Evolutionary conservation across 2,113 vertebrate genomes (phyloP), one percentile per base, ranked within the genome.

Genomic region (Reinhardtius hippoglossoides): DNA sequence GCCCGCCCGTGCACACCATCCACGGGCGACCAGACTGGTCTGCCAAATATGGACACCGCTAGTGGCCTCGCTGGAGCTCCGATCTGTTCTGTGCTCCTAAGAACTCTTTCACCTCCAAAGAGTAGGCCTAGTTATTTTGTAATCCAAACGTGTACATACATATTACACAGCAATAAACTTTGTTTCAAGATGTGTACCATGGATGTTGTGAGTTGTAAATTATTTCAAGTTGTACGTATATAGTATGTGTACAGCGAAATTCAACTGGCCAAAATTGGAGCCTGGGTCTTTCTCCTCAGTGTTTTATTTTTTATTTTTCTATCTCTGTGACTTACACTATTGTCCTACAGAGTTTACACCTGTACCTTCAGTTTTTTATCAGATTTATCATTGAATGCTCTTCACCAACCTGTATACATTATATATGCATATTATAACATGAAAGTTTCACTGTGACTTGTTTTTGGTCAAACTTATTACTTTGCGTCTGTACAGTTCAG

Each of bases 1-100:
- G 88, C 40, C 95, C 95, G 0, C 93, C 95, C 0, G 80, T 93
- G 0, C 96, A 97, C 76, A 94, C 94, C 0, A 85, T 97, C 75
- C 97, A 97, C 0, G 96, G 97, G n/a, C 95, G 96, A 15, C 92
- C 95, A 4, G 97, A 97, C 94, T 98, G 97, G 97, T 94, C 95
- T 76, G 95, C 96, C 1, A 98, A 98, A 95, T 98, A 98, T 0
- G 88, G 95, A 0, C 95, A 93, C 85, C 94, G 94, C 65, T 98
- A 95, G 96, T 87, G 87, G 78, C 90, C 74, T 85, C 65, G 1
- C 16, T 26, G 73, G 81, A 76, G 81, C 82, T 63, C 61, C 24
- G 44, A 80, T 42, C 48, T 72, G 21, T 65, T 50, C 58, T 61
- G 72, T 6, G 24, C 69, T 84, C 72, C 77, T 48, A n/a, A 71